Conservation (phyloP, 1,140 invertebrate genomes). For the Argopecten irradians region DNA sequence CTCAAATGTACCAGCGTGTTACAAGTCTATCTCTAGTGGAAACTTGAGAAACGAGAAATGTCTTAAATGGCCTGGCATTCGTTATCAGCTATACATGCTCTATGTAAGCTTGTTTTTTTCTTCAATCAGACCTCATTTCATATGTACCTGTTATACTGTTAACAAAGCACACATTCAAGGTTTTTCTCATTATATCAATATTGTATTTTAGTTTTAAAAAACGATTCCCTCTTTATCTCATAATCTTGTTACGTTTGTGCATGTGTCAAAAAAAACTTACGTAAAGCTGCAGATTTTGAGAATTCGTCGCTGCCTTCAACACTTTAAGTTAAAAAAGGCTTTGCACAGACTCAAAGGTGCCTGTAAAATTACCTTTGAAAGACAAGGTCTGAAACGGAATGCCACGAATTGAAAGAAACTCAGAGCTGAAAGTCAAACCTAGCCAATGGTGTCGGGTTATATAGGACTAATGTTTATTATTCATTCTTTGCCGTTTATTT, state of each 20-base stretch:
- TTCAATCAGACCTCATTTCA: not conserved
- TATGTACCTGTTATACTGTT: not conserved
- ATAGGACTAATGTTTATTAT: not conserved
- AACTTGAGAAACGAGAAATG: conserved; percentile 17
- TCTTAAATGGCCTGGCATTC: not conserved
- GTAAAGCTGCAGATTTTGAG: not conserved
- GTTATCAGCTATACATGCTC: not conserved
- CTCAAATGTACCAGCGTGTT: not conserved
- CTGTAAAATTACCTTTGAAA: not conserved
- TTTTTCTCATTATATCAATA: not conserved
- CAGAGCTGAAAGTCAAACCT: not conserved
- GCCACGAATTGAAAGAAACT: not conserved
- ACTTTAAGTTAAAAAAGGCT: not conserved
- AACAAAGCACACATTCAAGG: not conserved
- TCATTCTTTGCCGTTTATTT: not conserved
- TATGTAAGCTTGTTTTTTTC: not conserved
- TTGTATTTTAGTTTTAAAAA: no score
- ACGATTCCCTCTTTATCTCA: no score
- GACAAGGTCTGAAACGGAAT: not conserved
- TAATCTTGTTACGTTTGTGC: no score
- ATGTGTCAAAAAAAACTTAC: no score
- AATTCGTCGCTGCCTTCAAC: not conserved
- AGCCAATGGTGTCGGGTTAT: not conserved
- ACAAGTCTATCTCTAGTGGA: conserved; percentile 6
- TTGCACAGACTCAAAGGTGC: conserved; percentile 13